Conservation (phyloP, 1,140 invertebrate species). For the Nasonia vitripennis region DNA sequence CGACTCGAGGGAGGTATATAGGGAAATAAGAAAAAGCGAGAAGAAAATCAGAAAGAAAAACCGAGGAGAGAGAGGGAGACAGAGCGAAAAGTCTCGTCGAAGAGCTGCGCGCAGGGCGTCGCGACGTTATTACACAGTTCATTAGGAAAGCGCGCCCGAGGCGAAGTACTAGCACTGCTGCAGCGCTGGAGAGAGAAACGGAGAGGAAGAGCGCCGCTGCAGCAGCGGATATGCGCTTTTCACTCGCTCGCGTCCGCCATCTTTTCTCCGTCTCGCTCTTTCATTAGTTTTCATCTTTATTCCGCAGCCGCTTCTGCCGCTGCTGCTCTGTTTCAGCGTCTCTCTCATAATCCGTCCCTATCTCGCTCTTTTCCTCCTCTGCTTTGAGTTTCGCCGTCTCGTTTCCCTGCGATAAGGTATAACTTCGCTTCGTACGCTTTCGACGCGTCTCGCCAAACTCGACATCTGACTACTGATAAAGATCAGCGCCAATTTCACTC, state of each 20-base stretch:
- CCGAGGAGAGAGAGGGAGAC: background rate
- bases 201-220: slow-evolving; percentile 25
- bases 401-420: no score
- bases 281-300: slow-evolving; percentile 39
- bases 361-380: slow-evolving; percentile 7
- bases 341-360: background rate
- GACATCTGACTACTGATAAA: background rate
- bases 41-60: slow-evolving; percentile 6
- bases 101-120: slow-evolving; percentile 35
- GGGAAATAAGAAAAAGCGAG: background rate
- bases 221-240: slow-evolving; percentile 35
- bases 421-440: no score
- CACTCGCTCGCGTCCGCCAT: slow-evolving; percentile 33
- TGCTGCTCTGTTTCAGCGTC: slow-evolving; percentile 14
- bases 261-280: slow-evolving; percentile 29
- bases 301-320: background rate
- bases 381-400: slow-evolving; percentile 13
- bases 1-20: background rate
- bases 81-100: slow-evolving; percentile 21
- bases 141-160: slow-evolving; percentile 53
- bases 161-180: background rate
- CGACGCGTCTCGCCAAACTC: no score
- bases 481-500: background rate
- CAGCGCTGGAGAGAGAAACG: background rate
- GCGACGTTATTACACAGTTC: slow-evolving; percentile 61